phyloP scores from a whole-genome alignment of 2,113 vertebrate genomes.

The Scolopax mira region DNA sequence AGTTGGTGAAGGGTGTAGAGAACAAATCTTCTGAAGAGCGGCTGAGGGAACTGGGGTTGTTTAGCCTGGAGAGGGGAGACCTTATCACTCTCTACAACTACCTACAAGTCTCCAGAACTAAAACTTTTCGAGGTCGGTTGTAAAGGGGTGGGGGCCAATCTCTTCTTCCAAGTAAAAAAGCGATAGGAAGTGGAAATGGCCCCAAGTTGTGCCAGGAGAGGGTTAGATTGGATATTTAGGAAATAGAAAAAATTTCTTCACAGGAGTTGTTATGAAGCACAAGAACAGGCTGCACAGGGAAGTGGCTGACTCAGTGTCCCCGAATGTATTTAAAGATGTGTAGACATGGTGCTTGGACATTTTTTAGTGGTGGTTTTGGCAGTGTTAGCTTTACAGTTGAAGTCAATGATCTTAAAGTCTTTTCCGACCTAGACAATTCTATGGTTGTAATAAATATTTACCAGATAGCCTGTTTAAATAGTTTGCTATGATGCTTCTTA shows the following conservation, averaged over 20 bases:
- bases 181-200: not conserved
- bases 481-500: not conserved
- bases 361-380: not conserved
- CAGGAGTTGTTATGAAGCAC: not conserved
- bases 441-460: not conserved
- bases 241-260: not conserved
- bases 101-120: no score
- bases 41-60: no score
- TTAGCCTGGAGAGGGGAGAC: no score
- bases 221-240: not conserved
- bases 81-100: no score
- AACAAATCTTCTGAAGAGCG: no score
- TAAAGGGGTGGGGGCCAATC: no score
- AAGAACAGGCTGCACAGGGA: not conserved
- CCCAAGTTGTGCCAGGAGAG: not conserved
- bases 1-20: no score
- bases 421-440: not conserved
- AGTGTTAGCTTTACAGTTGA: not conserved
- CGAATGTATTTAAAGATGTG: not conserved
- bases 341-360: not conserved
- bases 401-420: not conserved
- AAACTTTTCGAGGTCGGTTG: no score
- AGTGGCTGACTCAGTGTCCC: not conserved
- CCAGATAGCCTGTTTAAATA: not conserved
- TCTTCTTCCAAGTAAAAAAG: not conserved